Percentiles rank a stretch among this genome's conserved stretches.
These are phyloP conservation scores for Drosophila anomelani DNA, from an alignment of 2,888 invertebrate genomes.

Conservation along the genomic window DNA sequence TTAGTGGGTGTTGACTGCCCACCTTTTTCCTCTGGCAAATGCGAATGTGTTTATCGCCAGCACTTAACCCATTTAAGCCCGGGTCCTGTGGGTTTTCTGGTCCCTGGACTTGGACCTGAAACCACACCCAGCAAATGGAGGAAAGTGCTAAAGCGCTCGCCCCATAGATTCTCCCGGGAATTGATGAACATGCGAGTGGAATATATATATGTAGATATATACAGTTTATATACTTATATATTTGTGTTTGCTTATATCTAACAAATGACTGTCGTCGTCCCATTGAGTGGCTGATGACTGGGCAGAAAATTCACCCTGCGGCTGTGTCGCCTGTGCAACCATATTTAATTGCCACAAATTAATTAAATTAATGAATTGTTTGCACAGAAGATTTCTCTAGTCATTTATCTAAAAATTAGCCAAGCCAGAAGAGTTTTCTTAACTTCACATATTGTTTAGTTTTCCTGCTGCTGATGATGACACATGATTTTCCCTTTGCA, in stretches of 20 bases:
- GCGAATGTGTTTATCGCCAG: constrained; percentile 43
- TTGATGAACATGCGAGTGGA: constrained; percentile 42
- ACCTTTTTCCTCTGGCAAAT: constrained; percentile 9
- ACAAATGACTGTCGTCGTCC: constrained; percentile 42
- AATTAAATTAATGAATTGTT: constrained; percentile 83
- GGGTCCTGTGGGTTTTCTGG: constrained; percentile 16
- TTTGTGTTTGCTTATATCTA: constrained; percentile 30
- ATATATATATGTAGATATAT: background rate
- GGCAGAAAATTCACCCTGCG: constrained; percentile 40
- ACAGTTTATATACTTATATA: background rate
- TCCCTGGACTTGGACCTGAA: constrained; percentile 10
- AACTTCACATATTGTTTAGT: background rate
- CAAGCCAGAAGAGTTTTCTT: constrained; percentile 28
- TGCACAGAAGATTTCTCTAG: constrained; percentile 52
- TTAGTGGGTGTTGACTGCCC: constrained; percentile 37
- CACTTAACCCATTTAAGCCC: constrained; percentile 46
- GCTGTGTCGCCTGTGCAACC: constrained; percentile 39
- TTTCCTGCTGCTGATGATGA: constrained; percentile 45
- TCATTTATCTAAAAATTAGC: constrained; percentile 60
- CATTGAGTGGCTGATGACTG: constrained; percentile 65
- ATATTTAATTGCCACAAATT: constrained; percentile 81
- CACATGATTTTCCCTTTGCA: constrained; percentile 48
- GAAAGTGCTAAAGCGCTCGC: constrained; percentile 24
- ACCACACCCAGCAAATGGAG: constrained; percentile 37
- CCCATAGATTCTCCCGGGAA: constrained; percentile 33